Percentiles rank a stretch among this genome's conserved stretches.
These are phyloP conservation scores for Champsocephalus gunnari DNA, from an alignment of 2,797 vertebrate genomes.

Conservation along the genomic window DNA sequence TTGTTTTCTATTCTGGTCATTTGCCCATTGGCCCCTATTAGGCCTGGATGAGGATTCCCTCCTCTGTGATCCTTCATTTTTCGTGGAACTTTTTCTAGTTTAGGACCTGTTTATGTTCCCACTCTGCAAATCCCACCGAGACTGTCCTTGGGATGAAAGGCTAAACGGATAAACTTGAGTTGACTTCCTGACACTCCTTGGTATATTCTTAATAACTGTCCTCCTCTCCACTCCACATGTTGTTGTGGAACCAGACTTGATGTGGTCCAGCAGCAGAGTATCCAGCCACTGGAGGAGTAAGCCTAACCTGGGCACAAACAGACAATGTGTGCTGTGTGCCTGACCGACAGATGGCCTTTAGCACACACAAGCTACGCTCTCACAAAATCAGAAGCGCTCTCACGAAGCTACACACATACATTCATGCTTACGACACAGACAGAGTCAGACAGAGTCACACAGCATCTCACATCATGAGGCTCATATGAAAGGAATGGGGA, in stretches of 20 bases:
- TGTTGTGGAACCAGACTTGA: conserved; percentile 22
- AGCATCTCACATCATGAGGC: conserved; percentile 55
- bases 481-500: conserved; percentile 60
- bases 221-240: conserved; percentile 6
- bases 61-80: conserved; percentile 6
- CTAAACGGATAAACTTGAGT: conserved; percentile 38
- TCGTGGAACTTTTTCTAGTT: conserved; percentile 1
- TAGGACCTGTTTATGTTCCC: conserved; percentile 38
- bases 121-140: conserved; percentile 34
- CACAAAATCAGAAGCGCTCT: conserved; percentile 35
- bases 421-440: background rate
- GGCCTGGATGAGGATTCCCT: conserved; percentile 27
- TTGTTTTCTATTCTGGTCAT: conserved; percentile 13
- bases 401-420: conserved; percentile 10
- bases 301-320: conserved; percentile 36
- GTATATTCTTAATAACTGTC: conserved; percentile 25
- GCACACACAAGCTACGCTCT: conserved; percentile 17
- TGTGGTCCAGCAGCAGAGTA: conserved; percentile 33
- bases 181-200: background rate
- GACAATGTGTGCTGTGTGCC: conserved; percentile 76
- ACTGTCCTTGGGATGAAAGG: conserved; percentile 38
- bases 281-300: conserved; percentile 38
- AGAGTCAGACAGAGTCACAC: conserved; percentile 9
- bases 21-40: conserved; percentile 19
- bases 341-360: conserved; percentile 69